phyloP scores from a whole-genome alignment of 2,113 vertebrate genomes.

The Megatriorchis doriae region DNA sequence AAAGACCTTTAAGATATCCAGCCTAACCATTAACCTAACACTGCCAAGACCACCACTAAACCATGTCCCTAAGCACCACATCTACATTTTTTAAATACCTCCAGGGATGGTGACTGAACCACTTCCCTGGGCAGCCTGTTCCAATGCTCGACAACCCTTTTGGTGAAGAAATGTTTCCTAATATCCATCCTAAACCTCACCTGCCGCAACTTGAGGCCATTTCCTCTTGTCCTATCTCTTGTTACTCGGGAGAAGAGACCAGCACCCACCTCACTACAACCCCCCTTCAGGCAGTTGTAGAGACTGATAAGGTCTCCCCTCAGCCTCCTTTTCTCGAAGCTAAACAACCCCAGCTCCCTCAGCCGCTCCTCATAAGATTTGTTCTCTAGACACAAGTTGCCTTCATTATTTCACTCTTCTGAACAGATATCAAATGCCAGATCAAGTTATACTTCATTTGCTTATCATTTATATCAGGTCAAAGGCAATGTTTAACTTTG shows the following conservation, averaged over 20 bases:
- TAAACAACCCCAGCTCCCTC: background rate
- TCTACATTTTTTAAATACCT: background rate
- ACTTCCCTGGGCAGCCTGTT: background rate
- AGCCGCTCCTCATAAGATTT: background rate
- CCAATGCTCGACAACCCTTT: background rate
- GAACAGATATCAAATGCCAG: background rate
- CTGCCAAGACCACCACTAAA: background rate
- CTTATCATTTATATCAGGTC: background rate
- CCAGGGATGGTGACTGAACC: background rate
- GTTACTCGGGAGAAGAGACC: background rate
- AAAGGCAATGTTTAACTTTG: background rate
- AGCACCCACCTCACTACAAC: rapidly evolving
- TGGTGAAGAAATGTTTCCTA: background rate
- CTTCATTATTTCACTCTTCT: background rate
- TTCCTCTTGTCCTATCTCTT: background rate
- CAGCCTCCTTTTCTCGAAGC: background rate
- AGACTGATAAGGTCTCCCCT: background rate
- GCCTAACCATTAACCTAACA: background rate
- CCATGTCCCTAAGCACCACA: background rate
- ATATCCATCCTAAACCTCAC: background rate
- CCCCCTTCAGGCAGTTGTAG: background rate
- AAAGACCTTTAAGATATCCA: background rate
- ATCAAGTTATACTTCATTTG: background rate
- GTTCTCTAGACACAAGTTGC: background rate
- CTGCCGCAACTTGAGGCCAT: background rate